Conservation (phyloP, 2,797 vertebrate species). For the Danio jaintianensis region DNA sequence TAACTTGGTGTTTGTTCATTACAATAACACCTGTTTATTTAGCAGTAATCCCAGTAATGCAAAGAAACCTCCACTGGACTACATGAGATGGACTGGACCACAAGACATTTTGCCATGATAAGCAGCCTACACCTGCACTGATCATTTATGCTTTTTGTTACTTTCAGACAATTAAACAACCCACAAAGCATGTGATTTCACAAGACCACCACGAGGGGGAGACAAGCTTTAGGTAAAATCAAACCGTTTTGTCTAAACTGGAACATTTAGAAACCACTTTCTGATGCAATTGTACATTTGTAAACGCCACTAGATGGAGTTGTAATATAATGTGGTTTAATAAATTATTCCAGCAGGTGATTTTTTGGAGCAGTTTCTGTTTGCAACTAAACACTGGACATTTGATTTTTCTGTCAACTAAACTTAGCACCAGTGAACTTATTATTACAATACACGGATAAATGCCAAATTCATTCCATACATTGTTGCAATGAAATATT, state of each 20-base stretch:
- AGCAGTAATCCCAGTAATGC: too few relatives aligned
- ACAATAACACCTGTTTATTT: too few relatives aligned
- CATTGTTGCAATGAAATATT: too few relatives aligned
- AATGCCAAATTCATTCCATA: too few relatives aligned
- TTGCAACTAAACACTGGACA: too few relatives aligned
- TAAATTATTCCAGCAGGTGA: neutral
- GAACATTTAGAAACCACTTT: neutral
- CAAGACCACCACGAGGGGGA: neutral
- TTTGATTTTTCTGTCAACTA: too few relatives aligned
- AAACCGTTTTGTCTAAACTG: neutral
- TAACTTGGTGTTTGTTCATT: too few relatives aligned
- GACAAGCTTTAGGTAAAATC: neutral
- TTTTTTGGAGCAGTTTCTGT: neutral
- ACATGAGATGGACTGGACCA: neutral
- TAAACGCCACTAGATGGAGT: slow-evolving; percentile 31
- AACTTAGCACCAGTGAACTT: too few relatives aligned
- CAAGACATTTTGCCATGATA: neutral
- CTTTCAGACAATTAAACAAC: neutral
- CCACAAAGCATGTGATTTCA: neutral
- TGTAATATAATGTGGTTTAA: neutral
- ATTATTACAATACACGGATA: too few relatives aligned
- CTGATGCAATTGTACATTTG: neutral
- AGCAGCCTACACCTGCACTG: neutral
- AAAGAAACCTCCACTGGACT: too few relatives aligned
- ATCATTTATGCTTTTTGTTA: neutral